Conservation (phyloP, 2,888 invertebrate genomes). For the Pandemis heparana region DNA sequence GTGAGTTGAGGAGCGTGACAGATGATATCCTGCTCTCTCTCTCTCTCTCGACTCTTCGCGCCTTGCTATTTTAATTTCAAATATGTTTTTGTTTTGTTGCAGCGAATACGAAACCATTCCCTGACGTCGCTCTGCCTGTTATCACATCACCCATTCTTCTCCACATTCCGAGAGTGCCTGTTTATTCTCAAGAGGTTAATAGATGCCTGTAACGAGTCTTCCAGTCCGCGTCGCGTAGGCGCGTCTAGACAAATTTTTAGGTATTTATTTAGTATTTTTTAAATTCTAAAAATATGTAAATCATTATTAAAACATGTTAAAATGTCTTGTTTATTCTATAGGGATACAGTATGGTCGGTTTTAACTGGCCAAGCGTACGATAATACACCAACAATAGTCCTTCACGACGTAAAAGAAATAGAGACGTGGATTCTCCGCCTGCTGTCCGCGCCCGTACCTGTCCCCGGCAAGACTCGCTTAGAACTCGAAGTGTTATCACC, state of each 20-base stretch:
- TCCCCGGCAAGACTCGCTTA: conserved; percentile 97
- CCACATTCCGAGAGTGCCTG: conserved; percentile 98
- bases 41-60: no score
- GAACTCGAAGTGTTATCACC: conserved; percentile 94
- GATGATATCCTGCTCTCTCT: no score
- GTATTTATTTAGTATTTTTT: conserved; percentile 69
- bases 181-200: conserved; percentile 98
- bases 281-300: not conserved
- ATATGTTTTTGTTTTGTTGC: conserved; percentile 63
- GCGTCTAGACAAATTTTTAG: conserved; percentile 94
- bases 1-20: no score
- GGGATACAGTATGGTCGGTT: conserved; percentile 98
- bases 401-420: conserved; percentile 98
- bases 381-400: conserved; percentile 93
- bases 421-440: conserved; percentile 99
- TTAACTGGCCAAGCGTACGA: conserved; percentile 94
- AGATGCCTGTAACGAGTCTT: conserved; percentile 98
- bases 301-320: no score
- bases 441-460: conserved; percentile 98
- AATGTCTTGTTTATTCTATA: conserved; percentile 61
- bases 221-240: conserved; percentile 94
- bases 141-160: conserved; percentile 99
- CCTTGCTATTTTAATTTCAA: no score
- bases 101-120: conserved; percentile 95
- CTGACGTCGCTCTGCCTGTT: conserved; percentile 98